A percentile compares a stretch with the other conserved stretches of the same genome.
Conservation (phyloP, 1,140 invertebrate species). For the Sinella curviseta region DNA sequence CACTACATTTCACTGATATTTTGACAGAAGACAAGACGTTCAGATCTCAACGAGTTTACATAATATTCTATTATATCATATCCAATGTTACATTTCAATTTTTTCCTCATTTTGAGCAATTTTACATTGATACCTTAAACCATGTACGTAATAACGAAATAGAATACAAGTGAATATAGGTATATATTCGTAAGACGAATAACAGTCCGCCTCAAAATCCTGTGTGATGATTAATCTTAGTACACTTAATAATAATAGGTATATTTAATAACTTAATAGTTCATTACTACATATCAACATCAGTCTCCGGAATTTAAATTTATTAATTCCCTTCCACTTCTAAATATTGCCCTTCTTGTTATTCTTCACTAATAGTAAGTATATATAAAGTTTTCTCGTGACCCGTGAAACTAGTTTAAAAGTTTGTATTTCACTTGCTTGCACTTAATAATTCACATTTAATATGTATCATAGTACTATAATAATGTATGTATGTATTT, state of each 20-base stretch:
- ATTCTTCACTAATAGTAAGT: background rate
- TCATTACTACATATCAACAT: slow-evolving; percentile 25
- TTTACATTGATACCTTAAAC: background rate
- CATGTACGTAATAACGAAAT: background rate
- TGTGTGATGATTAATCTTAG: too few species aligned
- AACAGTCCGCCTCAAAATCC: too few species aligned
- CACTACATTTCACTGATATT: too few species aligned
- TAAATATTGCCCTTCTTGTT: background rate
- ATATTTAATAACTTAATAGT: background rate
- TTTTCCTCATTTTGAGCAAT: slow-evolving; percentile 12
- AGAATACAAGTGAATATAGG: background rate
- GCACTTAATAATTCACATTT: background rate
- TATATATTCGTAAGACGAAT: too few species aligned
- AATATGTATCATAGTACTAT: background rate
- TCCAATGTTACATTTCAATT: background rate
- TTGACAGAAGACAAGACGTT: background rate
- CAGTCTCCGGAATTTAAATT: slow-evolving; percentile 20
- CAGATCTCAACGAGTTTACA: background rate
- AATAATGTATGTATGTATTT: background rate
- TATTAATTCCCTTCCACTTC: background rate
- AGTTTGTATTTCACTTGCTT: background rate
- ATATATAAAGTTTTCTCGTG: background rate
- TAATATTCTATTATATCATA: background rate
- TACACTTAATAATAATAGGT: background rate
- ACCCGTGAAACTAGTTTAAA: background rate